phyloP scores from a whole-genome alignment of 2,797 vertebrate genomes.

The Myoxocephalus aenaeus region DNA sequence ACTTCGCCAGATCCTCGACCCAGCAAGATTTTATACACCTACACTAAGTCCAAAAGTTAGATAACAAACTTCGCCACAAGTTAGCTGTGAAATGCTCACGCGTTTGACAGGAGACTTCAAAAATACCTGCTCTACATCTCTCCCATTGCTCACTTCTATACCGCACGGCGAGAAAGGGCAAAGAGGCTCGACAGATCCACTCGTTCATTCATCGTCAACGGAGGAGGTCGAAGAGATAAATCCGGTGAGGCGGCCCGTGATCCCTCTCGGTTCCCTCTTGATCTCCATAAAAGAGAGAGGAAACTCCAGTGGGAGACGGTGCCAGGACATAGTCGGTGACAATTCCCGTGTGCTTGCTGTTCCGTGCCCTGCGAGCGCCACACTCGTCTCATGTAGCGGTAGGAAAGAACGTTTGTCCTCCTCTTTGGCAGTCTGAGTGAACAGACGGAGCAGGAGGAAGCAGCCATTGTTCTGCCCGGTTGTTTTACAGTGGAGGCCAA shows the following conservation, averaged over 20 bases:
- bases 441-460: constrained; percentile 71
- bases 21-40: constrained; percentile 39
- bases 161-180: not conserved
- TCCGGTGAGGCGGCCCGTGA: constrained; percentile 55
- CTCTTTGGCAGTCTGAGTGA: constrained; percentile 61
- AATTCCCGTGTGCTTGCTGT: constrained; percentile 70
- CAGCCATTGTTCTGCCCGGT: constrained; percentile 47
- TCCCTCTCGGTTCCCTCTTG: constrained; percentile 60
- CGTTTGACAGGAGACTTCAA: constrained; percentile 29
- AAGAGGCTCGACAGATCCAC: not conserved
- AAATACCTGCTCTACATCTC: not conserved
- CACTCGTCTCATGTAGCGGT: constrained; percentile 62
- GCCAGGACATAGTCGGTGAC: constrained; percentile 71
- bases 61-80: not conserved
- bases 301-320: constrained; percentile 52
- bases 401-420: constrained; percentile 68
- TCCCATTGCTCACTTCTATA: not conserved
- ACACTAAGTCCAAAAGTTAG: constrained; percentile 45
- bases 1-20: constrained; percentile 46
- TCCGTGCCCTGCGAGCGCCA: constrained; percentile 60
- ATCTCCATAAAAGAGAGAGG: constrained; percentile 66
- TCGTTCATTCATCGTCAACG: constrained; percentile 29
- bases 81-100: not conserved
- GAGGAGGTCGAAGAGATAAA: constrained; percentile 34
- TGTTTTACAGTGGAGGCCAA: constrained; percentile 33